phyloP scores from a whole-genome alignment of 2,797 vertebrate genomes.

The Chaetophractus vellerosus region DNA sequence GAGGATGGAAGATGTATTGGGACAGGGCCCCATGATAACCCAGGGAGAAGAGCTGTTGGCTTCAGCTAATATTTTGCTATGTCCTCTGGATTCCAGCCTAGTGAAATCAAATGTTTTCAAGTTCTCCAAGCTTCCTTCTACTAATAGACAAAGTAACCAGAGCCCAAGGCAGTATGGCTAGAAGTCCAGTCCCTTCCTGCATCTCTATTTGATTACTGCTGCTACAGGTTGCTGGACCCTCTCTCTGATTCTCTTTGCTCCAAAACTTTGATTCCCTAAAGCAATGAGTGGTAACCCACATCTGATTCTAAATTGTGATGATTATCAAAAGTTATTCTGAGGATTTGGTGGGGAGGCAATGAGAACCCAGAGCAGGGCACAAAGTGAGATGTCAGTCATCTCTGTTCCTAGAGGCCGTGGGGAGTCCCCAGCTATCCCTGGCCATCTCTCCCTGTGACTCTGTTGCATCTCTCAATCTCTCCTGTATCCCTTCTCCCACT shows the following conservation, averaged over 20 bases:
- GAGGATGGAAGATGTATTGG: not conserved
- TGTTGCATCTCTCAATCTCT: not conserved
- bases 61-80: not conserved
- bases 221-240: not conserved
- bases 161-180: not conserved
- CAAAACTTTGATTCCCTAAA: not conserved
- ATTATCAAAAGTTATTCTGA: not conserved
- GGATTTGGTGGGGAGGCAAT: not conserved
- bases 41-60: not conserved
- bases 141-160: not conserved
- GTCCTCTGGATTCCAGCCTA: not conserved
- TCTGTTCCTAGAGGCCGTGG: not conserved
- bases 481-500: not conserved
- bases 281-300: not conserved
- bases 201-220: constrained; percentile 9
- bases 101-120: not conserved
- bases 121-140: not conserved
- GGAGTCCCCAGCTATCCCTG: not conserved
- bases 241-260: constrained; percentile 3
- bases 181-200: not conserved
- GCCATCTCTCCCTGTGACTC: not conserved
- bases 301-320: not conserved
- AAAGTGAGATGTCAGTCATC: not conserved
- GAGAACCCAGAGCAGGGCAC: not conserved
- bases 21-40: not conserved